Evolutionary conservation across 2,888 invertebrate genomes (phyloP).

Genomic region (Rotaria macrura): DNA sequence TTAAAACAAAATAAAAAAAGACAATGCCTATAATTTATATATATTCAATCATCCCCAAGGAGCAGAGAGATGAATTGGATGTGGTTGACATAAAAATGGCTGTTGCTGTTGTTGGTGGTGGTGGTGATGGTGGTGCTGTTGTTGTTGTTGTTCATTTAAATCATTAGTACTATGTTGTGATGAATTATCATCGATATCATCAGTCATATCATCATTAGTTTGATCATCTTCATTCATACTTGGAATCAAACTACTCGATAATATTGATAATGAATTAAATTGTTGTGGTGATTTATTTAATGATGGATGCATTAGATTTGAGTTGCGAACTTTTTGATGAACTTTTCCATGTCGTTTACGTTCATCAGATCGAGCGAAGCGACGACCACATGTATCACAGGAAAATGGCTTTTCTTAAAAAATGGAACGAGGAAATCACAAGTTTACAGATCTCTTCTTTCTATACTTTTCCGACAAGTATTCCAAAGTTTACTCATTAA

Average conservation of each 20-base stretch:
- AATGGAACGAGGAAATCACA: neutral
- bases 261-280: neutral
- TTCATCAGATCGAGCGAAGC: conserved; percentile 95
- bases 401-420: conserved; percentile 81
- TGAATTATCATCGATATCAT: neutral
- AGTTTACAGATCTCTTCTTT: too few species aligned
- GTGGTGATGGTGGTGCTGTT: neutral
- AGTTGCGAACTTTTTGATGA: conserved; percentile 62
- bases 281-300: neutral
- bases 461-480: too few species aligned
- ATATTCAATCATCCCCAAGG: neutral
- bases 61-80: neutral
- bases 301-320: neutral
- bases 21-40: neutral
- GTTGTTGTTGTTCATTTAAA: neutral
- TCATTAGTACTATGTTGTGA: conserved; percentile 10
- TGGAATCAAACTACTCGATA: neutral
- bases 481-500: too few species aligned
- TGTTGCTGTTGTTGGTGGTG: neutral
- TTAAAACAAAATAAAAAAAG: neutral
- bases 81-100: neutral
- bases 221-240: neutral
- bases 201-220: neutral
- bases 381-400: conserved; percentile 91
- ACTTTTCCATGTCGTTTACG: conserved; percentile 98